Conservation (phyloP, 2,797 vertebrate species). For the Champsocephalus gunnari region DNA sequence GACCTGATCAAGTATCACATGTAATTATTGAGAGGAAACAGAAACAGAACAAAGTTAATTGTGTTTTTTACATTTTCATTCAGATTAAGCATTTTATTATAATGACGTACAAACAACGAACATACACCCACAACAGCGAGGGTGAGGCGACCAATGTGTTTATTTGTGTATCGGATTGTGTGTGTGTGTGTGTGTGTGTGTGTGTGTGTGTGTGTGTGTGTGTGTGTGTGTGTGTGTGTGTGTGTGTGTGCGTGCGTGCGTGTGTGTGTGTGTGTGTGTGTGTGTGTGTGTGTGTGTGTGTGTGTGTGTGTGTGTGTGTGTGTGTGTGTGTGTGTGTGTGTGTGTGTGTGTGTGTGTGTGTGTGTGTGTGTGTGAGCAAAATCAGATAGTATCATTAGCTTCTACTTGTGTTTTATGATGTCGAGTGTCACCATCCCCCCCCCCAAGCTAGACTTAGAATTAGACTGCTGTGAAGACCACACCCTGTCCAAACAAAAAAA, state of each 20-base stretch:
- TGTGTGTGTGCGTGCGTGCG: neutral
- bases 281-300: conserved; percentile 6
- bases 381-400: conserved; percentile 11
- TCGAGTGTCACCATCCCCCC: conserved; percentile 39
- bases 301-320: conserved; percentile 13
- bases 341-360: conserved; percentile 9
- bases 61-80: conserved; percentile 10
- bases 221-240: conserved; percentile 8
- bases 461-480: conserved; percentile 43
- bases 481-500: conserved; percentile 14
- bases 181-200: conserved; percentile 10
- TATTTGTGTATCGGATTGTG: neutral
- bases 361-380: neutral
- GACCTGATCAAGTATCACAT: conserved; percentile 38
- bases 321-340: conserved; percentile 4
- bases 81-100: too few relatives aligned
- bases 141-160: too few relatives aligned
- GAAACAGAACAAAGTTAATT: conserved; percentile 14
- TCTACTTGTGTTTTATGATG: conserved; percentile 42
- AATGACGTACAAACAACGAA: too few relatives aligned
- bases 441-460: conserved; percentile 60
- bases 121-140: too few relatives aligned
- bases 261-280: conserved; percentile 8
- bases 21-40: conserved; percentile 29
- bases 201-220: conserved; percentile 11